These are phyloP conservation scores for Contarinia nasturtii DNA, from an alignment of 1,140 invertebrate species.

Conservation along the genomic window DNA sequence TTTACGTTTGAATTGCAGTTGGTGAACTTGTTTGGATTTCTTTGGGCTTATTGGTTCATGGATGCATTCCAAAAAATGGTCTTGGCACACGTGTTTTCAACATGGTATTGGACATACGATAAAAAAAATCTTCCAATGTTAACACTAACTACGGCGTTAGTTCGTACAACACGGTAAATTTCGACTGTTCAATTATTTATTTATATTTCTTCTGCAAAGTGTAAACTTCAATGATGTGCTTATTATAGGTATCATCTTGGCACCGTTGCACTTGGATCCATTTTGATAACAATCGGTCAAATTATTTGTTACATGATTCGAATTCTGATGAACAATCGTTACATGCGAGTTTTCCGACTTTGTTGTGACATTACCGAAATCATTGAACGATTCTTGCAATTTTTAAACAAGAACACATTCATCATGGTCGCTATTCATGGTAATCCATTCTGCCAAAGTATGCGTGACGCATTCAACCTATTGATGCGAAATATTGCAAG, in stretches of 20 bases:
- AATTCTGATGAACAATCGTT: conserved; percentile 70
- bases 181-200: neutral
- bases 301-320: conserved; percentile 59
- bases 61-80: conserved; percentile 81
- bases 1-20: conserved; percentile 28
- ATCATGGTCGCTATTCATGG: conserved; percentile 94
- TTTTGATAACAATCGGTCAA: conserved; percentile 79
- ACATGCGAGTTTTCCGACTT: conserved; percentile 77
- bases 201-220: neutral
- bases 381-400: conserved; percentile 73
- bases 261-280: conserved; percentile 81
- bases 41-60: conserved; percentile 85
- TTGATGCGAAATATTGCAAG: conserved; percentile 75
- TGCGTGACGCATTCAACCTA: conserved; percentile 72
- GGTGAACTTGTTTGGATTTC: conserved; percentile 69
- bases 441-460: conserved; percentile 76
- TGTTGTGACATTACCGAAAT: conserved; percentile 25
- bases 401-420: conserved; percentile 81
- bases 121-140: conserved; percentile 70
- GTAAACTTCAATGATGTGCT: too few species aligned
- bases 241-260: conserved; percentile 70
- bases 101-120: conserved; percentile 86
- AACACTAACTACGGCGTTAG: conserved; percentile 46
- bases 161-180: conserved; percentile 38
- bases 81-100: conserved; percentile 63